phyloP scores from a whole-genome alignment of 2,797 vertebrate genomes.

The Champsocephalus gunnari region DNA sequence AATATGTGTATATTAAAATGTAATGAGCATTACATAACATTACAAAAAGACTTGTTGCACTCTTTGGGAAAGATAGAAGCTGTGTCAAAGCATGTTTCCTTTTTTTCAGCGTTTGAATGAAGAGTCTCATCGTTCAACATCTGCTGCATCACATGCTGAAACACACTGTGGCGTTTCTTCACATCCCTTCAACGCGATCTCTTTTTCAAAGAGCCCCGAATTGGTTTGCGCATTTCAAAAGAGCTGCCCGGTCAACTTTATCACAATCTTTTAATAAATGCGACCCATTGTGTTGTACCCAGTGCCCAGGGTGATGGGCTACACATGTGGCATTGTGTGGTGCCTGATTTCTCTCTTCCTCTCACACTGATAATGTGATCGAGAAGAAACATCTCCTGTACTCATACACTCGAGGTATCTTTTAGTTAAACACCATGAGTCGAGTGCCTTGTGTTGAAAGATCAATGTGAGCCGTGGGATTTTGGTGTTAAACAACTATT shows the following conservation, averaged over 20 bases:
- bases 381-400: constrained; percentile 27
- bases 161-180: constrained; percentile 9
- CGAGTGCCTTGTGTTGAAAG: constrained; percentile 11
- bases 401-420: constrained; percentile 11
- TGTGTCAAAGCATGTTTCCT: constrained; percentile 1
- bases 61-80: constrained; percentile 20
- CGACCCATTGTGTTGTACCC: constrained; percentile 28
- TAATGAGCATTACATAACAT: constrained; percentile 60
- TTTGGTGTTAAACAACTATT: background rate
- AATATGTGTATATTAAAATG: constrained; percentile 61
- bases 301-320: constrained; percentile 25
- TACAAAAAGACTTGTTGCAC: constrained; percentile 41
- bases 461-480: background rate
- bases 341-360: background rate
- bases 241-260: constrained; percentile 34
- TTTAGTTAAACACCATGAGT: constrained; percentile 30
- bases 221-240: background rate
- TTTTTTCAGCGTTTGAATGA: constrained; percentile 28
- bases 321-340: constrained; percentile 42
- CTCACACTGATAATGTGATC: constrained; percentile 41
- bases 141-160: constrained; percentile 3
- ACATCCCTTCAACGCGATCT: constrained; percentile 26
- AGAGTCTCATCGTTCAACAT: constrained; percentile 44
- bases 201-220: constrained; percentile 2
- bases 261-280: constrained; percentile 43